Conservation (phyloP, 2,113 vertebrate genomes). For the Cathartes aura region DNA sequence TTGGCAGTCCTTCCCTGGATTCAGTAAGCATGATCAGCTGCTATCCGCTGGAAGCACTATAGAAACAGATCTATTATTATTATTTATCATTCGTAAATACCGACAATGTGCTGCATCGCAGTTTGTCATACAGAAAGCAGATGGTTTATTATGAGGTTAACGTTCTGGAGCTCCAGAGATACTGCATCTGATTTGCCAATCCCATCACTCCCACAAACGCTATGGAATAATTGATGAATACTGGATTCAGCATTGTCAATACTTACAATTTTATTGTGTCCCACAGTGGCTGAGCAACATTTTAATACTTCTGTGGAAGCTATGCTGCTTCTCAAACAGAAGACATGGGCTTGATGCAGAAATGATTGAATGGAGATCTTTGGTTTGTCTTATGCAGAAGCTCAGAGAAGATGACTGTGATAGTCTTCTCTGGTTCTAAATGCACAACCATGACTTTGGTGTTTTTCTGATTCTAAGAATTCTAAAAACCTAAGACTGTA, state of each 20-base stretch:
- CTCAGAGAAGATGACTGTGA: background rate
- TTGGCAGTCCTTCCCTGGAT: conserved; percentile 12
- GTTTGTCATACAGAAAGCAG: conserved; percentile 25
- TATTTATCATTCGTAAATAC: conserved; percentile 11
- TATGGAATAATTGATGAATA: background rate
- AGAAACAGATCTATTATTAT: conserved; percentile 5
- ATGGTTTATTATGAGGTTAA: conserved; percentile 24
- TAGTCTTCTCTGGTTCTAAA: background rate
- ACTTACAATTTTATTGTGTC: background rate
- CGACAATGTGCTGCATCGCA: background rate
- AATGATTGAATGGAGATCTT: background rate
- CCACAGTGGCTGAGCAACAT: background rate
- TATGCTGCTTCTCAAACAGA: background rate
- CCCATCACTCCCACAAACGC: background rate
- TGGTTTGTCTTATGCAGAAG: background rate
- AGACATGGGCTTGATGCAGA: background rate
- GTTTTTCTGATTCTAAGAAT: background rate
- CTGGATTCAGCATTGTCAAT: background rate
- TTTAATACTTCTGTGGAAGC: background rate
- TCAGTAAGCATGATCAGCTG: conserved; percentile 53
- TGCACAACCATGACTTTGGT: accelerated
- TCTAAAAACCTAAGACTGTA: background rate
- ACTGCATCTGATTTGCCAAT: background rate
- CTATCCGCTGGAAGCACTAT: conserved; percentile 10
- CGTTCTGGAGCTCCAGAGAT: background rate